Evolutionary conservation across 2,888 invertebrate genomes (phyloP).

Genomic region (Lycophotia porphyrea): DNA sequence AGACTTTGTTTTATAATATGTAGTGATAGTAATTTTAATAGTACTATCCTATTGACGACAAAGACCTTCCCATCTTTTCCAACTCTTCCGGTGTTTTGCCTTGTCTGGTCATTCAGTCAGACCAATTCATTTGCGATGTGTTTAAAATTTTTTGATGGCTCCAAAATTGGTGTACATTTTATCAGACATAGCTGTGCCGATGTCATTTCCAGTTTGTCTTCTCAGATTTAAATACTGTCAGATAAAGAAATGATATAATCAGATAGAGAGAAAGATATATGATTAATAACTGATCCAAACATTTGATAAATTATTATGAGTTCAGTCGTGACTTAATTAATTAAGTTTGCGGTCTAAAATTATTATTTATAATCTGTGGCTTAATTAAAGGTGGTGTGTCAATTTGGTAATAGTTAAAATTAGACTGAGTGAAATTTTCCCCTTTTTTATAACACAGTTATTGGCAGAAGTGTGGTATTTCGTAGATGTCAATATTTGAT

Average conservation of each 20-base stretch:
- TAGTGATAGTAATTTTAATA: too few species aligned
- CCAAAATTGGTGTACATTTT: background rate
- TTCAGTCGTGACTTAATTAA: slow-evolving; percentile 67
- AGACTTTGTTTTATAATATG: too few species aligned
- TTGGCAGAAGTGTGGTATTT: background rate
- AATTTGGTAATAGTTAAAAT: slow-evolving; percentile 17
- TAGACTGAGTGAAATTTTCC: background rate
- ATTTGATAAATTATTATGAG: slow-evolving; percentile 64
- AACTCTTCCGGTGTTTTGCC: background rate
- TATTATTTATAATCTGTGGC: slow-evolving; percentile 49
- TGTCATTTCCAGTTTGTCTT: background rate
- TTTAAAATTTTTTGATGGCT: background rate
- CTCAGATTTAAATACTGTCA: slow-evolving; percentile 12
- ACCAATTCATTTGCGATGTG: background rate
- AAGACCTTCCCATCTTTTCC: background rate
- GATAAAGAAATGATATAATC: slow-evolving; percentile 36
- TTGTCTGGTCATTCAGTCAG: background rate
- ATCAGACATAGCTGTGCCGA: too few species aligned
- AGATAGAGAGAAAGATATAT: slow-evolving; percentile 48
- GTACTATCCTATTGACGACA: too few species aligned
- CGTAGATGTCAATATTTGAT: background rate
- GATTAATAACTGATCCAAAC: slow-evolving; percentile 59
- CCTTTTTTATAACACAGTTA: background rate
- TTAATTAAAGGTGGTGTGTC: slow-evolving; percentile 46
- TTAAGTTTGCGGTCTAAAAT: slow-evolving; percentile 59